Evolutionary conservation across 2,113 vertebrate genomes (phyloP).

Genomic region (Tupaia chinensis): DNA sequence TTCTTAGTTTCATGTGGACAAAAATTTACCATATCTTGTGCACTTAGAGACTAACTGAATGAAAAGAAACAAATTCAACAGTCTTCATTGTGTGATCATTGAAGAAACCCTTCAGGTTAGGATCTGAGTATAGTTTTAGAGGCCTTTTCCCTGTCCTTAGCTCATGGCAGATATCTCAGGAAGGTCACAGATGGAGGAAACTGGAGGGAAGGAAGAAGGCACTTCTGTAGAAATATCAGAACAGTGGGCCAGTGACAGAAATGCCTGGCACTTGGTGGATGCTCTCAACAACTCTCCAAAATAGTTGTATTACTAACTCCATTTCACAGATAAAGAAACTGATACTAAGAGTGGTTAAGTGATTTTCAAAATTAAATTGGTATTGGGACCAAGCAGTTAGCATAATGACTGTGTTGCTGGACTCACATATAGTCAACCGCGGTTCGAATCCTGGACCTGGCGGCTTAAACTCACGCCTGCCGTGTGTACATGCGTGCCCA

Average conservation of each 20-base stretch:
- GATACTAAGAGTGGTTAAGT: neutral
- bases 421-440: too few relatives aligned
- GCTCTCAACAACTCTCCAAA: neutral
- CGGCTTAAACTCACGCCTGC: too few relatives aligned
- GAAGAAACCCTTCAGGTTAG: neutral
- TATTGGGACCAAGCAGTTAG: neutral
- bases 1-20: neutral
- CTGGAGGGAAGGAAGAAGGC: neutral
- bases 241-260: neutral
- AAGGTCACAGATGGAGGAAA: neutral
- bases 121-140: neutral
- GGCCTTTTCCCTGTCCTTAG: neutral
- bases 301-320: neutral
- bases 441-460: too few relatives aligned
- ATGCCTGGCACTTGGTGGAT: neutral
- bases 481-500: too few relatives aligned
- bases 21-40: neutral
- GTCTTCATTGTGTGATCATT: neutral
- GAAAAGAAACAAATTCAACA: slow-evolving; percentile 6
- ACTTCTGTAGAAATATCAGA: neutral
- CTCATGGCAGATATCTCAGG: neutral
- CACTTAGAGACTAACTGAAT: neutral
- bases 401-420: too few relatives aligned
- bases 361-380: neutral
- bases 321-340: slow-evolving; percentile 16